Conservation (phyloP, 2,888 invertebrate species). For the Cenopis cana region DNA sequence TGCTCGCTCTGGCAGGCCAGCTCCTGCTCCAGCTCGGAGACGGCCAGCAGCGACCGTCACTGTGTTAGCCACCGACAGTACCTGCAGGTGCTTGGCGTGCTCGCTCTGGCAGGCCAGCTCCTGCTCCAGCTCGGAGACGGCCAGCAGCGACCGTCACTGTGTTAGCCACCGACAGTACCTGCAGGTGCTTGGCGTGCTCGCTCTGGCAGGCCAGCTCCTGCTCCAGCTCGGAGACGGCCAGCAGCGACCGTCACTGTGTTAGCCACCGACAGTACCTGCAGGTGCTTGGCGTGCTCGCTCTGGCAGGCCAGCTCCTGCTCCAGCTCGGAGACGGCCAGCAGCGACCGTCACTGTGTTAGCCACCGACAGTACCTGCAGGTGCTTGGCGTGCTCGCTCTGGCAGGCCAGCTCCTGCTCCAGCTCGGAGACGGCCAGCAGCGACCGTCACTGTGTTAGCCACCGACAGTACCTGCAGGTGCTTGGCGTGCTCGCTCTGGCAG, state of each 20-base stretch:
- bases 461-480: conserved; percentile 83
- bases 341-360: too few relatives aligned
- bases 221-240: too few relatives aligned
- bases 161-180: too few relatives aligned
- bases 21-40: conserved; percentile 97
- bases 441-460: too few relatives aligned
- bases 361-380: conserved; percentile 74
- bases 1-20: conserved; percentile 95
- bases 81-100: conserved; percentile 90
- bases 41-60: conserved; percentile 90
- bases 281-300: too few relatives aligned
- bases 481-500: conserved; percentile 93
- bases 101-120: conserved; percentile 95
- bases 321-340: too few relatives aligned
- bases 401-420: conserved; percentile 87
- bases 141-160: conserved; percentile 88
- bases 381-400: conserved; percentile 92
- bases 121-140: conserved; percentile 97
- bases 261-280: too few relatives aligned
- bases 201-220: too few relatives aligned
- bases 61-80: conserved; percentile 45
- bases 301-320: too few relatives aligned
- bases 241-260: conserved; percentile 47
- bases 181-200: too few relatives aligned
- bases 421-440: conserved; percentile 88